A percentile compares a stretch with the other conserved stretches of the same genome.
Conservation (phyloP, 2,113 vertebrate genomes). For the Corythornis vintsioides region DNA sequence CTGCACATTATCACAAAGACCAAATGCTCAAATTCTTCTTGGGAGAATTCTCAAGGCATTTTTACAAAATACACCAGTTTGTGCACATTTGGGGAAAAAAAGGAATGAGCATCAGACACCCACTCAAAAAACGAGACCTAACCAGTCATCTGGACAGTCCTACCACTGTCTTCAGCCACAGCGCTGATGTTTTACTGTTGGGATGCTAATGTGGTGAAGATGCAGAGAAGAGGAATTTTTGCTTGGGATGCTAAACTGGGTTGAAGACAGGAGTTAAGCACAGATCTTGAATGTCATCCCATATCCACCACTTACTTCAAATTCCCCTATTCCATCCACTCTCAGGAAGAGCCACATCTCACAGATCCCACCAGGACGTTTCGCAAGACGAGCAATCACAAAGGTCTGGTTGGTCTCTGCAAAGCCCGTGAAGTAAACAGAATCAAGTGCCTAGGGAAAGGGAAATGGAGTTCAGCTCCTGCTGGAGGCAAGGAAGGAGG, state of each 20-base stretch:
- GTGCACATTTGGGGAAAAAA: not conserved
- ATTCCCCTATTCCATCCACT: conserved; percentile 57
- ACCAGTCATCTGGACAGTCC: not conserved
- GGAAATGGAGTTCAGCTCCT: not conserved
- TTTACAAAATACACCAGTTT: not conserved
- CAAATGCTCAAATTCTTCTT: not conserved
- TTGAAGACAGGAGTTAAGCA: fast-evolving
- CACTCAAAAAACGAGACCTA: not conserved
- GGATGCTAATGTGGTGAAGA: not conserved
- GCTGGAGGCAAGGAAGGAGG: not conserved
- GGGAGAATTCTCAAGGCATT: not conserved
- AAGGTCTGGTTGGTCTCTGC: conserved; percentile 48
- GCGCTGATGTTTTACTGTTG: not conserved
- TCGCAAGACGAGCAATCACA: conserved; percentile 40
- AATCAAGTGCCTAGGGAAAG: conserved; percentile 42
- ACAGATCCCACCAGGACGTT: not conserved
- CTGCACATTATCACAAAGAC: not conserved
- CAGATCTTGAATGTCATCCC: not conserved
- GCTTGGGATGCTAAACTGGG: not conserved
- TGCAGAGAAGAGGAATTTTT: not conserved
- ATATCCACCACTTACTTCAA: conserved; percentile 27
- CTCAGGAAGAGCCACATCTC: conserved; percentile 71
- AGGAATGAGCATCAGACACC: not conserved
- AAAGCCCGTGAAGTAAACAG: conserved; percentile 60
- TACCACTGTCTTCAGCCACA: not conserved